Base-by-base conservation (phyloP, 1,140 invertebrate species). In the Pteromalus puparum region DNA sequence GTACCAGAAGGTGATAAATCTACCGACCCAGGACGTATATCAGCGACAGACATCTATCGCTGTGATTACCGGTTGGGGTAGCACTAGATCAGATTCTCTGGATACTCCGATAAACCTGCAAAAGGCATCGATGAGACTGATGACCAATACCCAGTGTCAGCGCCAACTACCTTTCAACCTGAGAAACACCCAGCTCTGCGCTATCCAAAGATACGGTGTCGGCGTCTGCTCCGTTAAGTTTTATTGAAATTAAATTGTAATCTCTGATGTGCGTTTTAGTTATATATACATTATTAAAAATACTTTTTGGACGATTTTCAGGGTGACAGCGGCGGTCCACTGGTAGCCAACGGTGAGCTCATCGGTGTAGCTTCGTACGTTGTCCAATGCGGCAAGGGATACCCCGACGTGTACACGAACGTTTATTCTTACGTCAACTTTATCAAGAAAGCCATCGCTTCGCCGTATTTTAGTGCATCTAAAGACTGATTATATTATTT, bases 361-460 rank as follows among this genome's bases (percentile, higher is more conserved):
- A 92, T 94, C 65, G 95, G 95, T 53, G 88, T 95, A 53, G 94
- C 95, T 10, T 95, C 95, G 12, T 95, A 86, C 72, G 84, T 86
- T 30, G 68, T 73, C 24, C 79, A 85, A 1, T 87, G 87, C n/a
- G 82, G 67, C 30, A 34, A 86, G 24, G 87, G 85, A 21, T 79
- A 78, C 18, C 87, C 87, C 3, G 87, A 88, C 72, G 85, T 88
- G 30, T 88, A 87, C 46, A 86, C 78, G 13, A 87, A 76, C 18
- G 38, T 88, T 26, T 86, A 42, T 46, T 28, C 81, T 0, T 70
- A 70, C 28, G 6, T 80, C 0, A n/a, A 72, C 4, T 80, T 80
- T 13, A 80, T 80, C 18, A 70, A 48, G 26, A n/a, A 5, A n/a
- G 26, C 26, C 18, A 28, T 68, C 10, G 26, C 4, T 68, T 68